Evolutionary conservation across 53 echinoderm and acorn worm genomes (phyloP), one percentile per base, ranked within the genome.

Genomic region (Temnopleurus reevesii): DNA sequence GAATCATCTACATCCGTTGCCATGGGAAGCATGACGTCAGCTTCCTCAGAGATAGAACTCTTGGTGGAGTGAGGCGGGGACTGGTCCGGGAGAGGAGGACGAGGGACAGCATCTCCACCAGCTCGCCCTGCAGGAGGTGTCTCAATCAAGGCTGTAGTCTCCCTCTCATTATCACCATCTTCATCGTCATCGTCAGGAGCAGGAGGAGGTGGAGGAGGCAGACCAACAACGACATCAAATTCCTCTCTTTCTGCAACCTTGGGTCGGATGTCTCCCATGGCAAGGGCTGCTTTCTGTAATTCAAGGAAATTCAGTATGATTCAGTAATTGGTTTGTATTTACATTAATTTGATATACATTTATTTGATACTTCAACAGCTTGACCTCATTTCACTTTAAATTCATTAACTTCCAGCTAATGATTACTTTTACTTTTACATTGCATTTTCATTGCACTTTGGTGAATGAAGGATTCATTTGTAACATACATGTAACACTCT

Each of bases 201-300:
- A 46, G 53, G 82, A 31, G 53, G 82, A 8, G 47, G 81, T 18
- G 53, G 82, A 8, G 82, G 82, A 4, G 55, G 54, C 35, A 83
- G 5, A 34, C 35, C 55, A 30, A 83, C 54, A 7, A 83, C 1
- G n/a, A 24, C 23, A 55, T 83, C 83, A 56, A 38, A 83, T 51
- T 56, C 57, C 23, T 83, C 83, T 36, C 18, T 83, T 21, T 83
- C 83, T 34, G 54, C 29, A 18, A 55, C 51, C 12, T 33, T 55
- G 4, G 83, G 83, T 4, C 55, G 57, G 27, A 55, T 19, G 23
- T 83, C 83, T 38, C 83, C 83, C 83, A 83, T 56, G 23, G 83
- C 55, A 53, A 34, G 6, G n/a, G 83, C 83, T 34, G 83, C 33
- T 83, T 83, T 83, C 83, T 83, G 83, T 19, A 21, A 38, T 71